Evolutionary conservation across 2,888 invertebrate genomes (phyloP).

Genomic region (Acleris laterana): DNA sequence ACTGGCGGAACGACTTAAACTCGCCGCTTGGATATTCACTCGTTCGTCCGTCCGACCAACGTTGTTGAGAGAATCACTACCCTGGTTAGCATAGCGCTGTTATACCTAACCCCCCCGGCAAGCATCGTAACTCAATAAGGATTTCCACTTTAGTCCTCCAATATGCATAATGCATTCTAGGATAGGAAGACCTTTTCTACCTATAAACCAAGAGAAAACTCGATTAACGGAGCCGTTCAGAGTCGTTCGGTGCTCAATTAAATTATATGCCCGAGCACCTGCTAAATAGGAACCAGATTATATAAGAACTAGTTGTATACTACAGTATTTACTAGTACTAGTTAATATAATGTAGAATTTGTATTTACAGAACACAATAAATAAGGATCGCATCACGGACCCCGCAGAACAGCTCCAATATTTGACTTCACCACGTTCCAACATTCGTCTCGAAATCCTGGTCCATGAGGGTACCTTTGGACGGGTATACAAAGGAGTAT

Average conservation of each 20-base stretch:
- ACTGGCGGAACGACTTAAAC: too few relatives aligned
- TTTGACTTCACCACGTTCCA: conserved; percentile 85
- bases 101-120: too few relatives aligned
- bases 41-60: too few relatives aligned
- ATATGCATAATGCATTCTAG: not conserved
- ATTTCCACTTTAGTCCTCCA: not conserved
- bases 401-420: conserved; percentile 86
- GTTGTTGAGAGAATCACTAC: too few relatives aligned
- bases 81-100: too few relatives aligned
- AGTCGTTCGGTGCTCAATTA: conserved; percentile 50
- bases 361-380: conserved; percentile 63
- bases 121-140: not conserved
- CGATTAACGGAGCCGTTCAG: conserved; percentile 58
- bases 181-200: conserved; percentile 36
- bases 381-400: conserved; percentile 76
- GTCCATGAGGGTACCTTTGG: conserved; percentile 95
- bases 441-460: conserved; percentile 84
- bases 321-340: too few relatives aligned
- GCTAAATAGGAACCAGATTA: conserved; percentile 38
- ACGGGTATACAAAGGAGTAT: conserved; percentile 91
- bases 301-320: not conserved
- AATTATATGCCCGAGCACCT: conserved; percentile 57
- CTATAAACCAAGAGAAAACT: conserved; percentile 47
- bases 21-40: too few relatives aligned
- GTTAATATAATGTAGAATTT: too few relatives aligned